Percentiles rank a stretch among this genome's conserved stretches.
phyloP scores from a whole-genome alignment of 2,113 vertebrate species.

The Marcusenius ussheri region DNA sequence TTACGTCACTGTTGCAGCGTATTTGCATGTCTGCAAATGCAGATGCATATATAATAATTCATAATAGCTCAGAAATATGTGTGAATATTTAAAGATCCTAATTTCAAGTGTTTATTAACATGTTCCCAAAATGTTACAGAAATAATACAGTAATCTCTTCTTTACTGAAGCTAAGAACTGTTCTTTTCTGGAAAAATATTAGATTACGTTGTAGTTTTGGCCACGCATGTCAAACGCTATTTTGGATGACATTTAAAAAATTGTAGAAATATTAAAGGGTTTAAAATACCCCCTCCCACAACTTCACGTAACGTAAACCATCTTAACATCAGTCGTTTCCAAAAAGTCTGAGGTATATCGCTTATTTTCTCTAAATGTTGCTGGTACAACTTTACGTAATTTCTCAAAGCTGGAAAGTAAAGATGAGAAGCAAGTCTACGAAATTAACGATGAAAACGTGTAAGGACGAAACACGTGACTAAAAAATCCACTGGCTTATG shows the following conservation, averaged over 20 bases:
- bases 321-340: background rate
- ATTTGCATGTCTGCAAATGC: background rate
- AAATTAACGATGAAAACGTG: constrained; percentile 11
- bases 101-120: background rate
- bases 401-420: constrained; percentile 3
- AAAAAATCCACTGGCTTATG: constrained; percentile 31
- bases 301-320: background rate
- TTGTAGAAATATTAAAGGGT: background rate
- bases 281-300: background rate
- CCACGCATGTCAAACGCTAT: background rate
- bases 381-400: constrained; percentile 7
- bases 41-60: background rate
- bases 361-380: constrained; percentile 10
- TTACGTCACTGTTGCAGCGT: background rate
- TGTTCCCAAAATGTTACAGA: background rate
- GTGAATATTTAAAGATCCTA: background rate
- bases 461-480: constrained; percentile 31
- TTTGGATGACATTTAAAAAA: background rate
- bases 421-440: constrained; percentile 32
- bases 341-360: constrained; percentile 24
- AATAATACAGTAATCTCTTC: background rate
- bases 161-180: background rate
- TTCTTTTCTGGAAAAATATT: background rate
- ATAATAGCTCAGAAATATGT: background rate
- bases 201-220: background rate